A percentile compares a stretch with the other conserved stretches of the same genome.
Evolutionary conservation across 2,888 invertebrate species (phyloP).

Genomic region (Leptinotarsa tumamoca): DNA sequence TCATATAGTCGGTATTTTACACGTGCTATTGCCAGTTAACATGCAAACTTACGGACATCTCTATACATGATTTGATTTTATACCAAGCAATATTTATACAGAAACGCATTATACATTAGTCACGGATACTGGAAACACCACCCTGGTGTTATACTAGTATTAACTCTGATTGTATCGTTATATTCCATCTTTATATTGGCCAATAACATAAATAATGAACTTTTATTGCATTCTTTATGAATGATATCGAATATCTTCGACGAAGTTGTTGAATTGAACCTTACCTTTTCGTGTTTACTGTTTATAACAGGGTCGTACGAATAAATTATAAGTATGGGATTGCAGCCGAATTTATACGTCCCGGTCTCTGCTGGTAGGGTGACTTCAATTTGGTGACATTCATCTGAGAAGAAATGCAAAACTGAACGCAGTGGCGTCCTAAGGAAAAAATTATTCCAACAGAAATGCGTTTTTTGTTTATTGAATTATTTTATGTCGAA

Average conservation of each 20-base stretch:
- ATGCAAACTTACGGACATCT: constrained; percentile 58
- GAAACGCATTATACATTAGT: constrained; percentile 51
- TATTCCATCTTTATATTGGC: constrained; percentile 39
- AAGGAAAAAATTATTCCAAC: no score
- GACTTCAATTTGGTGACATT: no score
- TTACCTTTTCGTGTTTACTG: constrained; percentile 14
- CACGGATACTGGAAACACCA: constrained; percentile 46
- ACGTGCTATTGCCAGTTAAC: constrained; percentile 60
- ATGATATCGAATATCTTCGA: constrained; percentile 21
- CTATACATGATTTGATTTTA: constrained; percentile 58
- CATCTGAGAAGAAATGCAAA: no score
- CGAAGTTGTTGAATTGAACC: constrained; percentile 14
- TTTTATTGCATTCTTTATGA: constrained; percentile 20
- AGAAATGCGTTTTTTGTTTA: no score
- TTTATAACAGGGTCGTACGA: constrained; percentile 12
- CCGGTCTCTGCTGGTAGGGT: no score
- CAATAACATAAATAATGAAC: constrained; percentile 39
- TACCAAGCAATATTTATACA: constrained; percentile 56
- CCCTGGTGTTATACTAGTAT: constrained; percentile 49
- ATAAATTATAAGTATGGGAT: background rate
- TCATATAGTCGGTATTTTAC: constrained; percentile 61
- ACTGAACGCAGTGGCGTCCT: no score
- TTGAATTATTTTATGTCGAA: no score
- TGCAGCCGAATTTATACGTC: background rate
- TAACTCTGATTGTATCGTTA: constrained; percentile 43